Evolutionary conservation across 2,113 vertebrate species (phyloP), one percentile per base, ranked within the genome.

Genomic region (Melierax canorus): DNA sequence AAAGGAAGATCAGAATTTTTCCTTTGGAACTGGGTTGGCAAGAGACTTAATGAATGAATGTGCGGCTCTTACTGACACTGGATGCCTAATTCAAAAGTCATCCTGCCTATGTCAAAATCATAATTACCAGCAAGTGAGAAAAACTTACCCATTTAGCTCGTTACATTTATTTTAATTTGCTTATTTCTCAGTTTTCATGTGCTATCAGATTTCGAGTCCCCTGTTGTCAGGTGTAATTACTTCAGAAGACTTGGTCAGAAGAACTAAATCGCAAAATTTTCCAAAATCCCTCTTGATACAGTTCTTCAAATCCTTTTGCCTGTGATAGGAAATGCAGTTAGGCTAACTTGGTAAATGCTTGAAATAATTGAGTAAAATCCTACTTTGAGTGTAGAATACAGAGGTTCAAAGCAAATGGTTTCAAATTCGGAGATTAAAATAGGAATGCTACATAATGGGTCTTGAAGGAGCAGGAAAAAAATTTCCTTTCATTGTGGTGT

Each of bases 311-410:
- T 91, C 62, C 78, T 92, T 78, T 93, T 69, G 39, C 66, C 53
- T 63, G n/a, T 69, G 68, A 34, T 67, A 85, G 84, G 63, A 95
- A 90, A 85, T 64, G 58, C 76, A 48, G 76, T 94, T 86, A 38
- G 38, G 46, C 50, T 95, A 83, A 84, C 76, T 88, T 27, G 30
- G 46, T 91, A 81, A 79, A 93, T 82, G 60, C 80, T 94, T 88
- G 71, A 96, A 97, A 96, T 87, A 84, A 92, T 86, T 78, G 79
- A 97, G 94, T 95, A 94, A 94, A 96, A 92, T 92, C 45, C 60
- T 81, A 10, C 67, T 95, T 73, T 68, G 74, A 82, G 45, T 74
- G 76, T 67, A 66, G 71, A 88, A 82, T 85, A 68, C 58, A 88
- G 94, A 96, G 72, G 59, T 86, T 96, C 84, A 94, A 67, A 93